Base-by-base conservation (phyloP, 2,113 vertebrate species). In the Xiphophorus couchianus region DNA sequence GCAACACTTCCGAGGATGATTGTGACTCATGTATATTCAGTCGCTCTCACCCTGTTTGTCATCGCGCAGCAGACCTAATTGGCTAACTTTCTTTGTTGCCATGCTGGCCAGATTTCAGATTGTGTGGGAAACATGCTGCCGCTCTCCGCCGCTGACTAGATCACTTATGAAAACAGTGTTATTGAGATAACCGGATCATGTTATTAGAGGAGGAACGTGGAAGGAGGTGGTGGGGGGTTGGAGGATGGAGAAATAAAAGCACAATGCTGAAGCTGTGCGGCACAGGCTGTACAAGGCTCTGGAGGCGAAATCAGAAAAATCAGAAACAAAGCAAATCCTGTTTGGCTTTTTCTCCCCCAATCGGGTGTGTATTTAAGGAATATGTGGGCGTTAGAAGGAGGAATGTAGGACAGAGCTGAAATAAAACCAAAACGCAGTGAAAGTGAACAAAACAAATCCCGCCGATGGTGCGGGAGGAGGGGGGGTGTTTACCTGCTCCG, bases 401-500 rank as follows among this genome's bases (percentile, higher is more conserved):
- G 51, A 58, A 58, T 58, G 51, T n/a, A 58, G 51, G 51, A 58
- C 51, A 58, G 51, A 58, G 51, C 19, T 25, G 19, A 54, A 19
- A 37, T 37, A 37, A 37, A 37, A 37, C 35, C 35, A 37, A 37
- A 37, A 37, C 35, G 35, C 35, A 37, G 3, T 11, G 35, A 37
- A 37, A 37, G 35, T 37, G 35, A 11, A 11, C 35, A 37, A 37
- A 37, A 37, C 35, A 37, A 37, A 37, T 3, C 35, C 35, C 35
- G 35, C 35, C 10, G 35, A 37, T 37, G 35, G 35, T 11, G 35
- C 35, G 2, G 35, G 35, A 10, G 1, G 8, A 0, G 6, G 67
- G 6, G 17, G 71, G 42, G n/a, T 48, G 69, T 85, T 64, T 92
- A 97, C 97, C 96, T 97, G 97, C 90, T 97, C 96, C 0, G 93